Percentiles rank a stretch among this genome's conserved stretches.
phyloP scores from a whole-genome alignment of 1,140 invertebrate species.

The Gonioctena quinquepunctata region DNA sequence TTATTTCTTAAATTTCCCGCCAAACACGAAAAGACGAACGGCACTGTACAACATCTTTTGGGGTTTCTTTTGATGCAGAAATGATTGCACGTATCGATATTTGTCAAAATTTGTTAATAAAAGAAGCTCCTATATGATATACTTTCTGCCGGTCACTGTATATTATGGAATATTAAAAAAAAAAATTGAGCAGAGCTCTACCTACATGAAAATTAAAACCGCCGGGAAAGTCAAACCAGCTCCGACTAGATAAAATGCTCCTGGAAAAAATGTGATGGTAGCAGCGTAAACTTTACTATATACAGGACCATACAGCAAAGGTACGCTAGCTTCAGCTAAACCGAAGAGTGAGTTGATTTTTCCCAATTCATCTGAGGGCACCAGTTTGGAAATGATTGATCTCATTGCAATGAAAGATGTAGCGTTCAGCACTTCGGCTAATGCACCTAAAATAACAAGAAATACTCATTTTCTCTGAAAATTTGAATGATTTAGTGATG shows the following conservation, averaged over 20 bases:
- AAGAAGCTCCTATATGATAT: too few relatives aligned
- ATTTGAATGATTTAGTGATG: too few relatives aligned
- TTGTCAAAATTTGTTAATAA: too few relatives aligned
- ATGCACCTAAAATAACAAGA: constrained; percentile 65
- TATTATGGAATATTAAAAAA: too few relatives aligned
- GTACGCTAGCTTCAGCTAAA: constrained; percentile 78
- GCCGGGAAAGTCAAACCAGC: constrained; percentile 73
- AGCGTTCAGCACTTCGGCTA: constrained; percentile 76
- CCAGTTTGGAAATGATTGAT: constrained; percentile 77
- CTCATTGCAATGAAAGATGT: constrained; percentile 60
- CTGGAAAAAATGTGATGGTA: constrained; percentile 73
- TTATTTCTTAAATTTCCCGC: too few relatives aligned
- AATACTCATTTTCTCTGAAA: too few relatives aligned
- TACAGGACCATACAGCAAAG: constrained; percentile 77
- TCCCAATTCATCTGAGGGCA: constrained; percentile 70
- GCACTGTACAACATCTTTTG: too few relatives aligned
- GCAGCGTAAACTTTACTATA: constrained; percentile 73
- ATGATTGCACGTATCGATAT: too few relatives aligned
- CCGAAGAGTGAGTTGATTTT: constrained; percentile 82
- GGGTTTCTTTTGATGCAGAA: too few relatives aligned
- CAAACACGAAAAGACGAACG: too few relatives aligned
- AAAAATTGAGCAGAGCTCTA: too few relatives aligned
- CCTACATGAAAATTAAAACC: constrained; percentile 78
- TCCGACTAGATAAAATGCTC: constrained; percentile 78
- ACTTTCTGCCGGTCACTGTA: too few relatives aligned